Base-by-base conservation (phyloP, 2,888 invertebrate species). In the Drosophila mercatorum region DNA sequence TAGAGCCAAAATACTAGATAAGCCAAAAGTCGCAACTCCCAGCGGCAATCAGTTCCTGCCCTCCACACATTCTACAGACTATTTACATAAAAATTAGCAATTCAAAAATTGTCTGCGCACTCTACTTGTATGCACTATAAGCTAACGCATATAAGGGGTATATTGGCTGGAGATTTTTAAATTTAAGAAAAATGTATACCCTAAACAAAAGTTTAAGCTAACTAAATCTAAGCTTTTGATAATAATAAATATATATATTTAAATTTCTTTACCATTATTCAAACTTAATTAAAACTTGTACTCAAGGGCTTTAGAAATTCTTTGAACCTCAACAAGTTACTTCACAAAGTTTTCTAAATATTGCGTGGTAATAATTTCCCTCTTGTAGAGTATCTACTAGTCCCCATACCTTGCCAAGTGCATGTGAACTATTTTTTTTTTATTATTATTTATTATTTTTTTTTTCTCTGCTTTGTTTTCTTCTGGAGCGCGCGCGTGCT, bases 1-100 rank as follows among this genome's bases (percentile, higher is more conserved):
- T 34, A 17, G 10, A 63, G 66, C 66, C 49, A 56, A 56, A 67
- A 72, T 71, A 75, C 69, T 80, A 73, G 83, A 83, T 83, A 83
- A 83, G 72, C 78, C 80, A 66, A 69, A 69, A 71, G 77, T 72
- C 68, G 63, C 80, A 56, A 68, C 68, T 66, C 31, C 51, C 5
- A 36, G 36, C 31, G 47, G 12, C 60, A 44, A 28, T 49, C 47
- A 53, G 53, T 38, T 22, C 40, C 22, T 26, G 17, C 7, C 36
- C 46, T 43, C 63, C 41, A 44, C 34, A 51, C 38, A 55, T 60
- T 53, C 69, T 65, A 49, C 57, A 68, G 78, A 78, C 80, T 80
- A 88, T 88, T 85, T 88, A 72, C 88, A 88, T 83, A 76, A 53
- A 84, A 78, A 84, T 88, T 84, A 85, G 83, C 86, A 85, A 88